Conservation (phyloP, 2,113 vertebrate species). For the Triplophysa siluroides region DNA sequence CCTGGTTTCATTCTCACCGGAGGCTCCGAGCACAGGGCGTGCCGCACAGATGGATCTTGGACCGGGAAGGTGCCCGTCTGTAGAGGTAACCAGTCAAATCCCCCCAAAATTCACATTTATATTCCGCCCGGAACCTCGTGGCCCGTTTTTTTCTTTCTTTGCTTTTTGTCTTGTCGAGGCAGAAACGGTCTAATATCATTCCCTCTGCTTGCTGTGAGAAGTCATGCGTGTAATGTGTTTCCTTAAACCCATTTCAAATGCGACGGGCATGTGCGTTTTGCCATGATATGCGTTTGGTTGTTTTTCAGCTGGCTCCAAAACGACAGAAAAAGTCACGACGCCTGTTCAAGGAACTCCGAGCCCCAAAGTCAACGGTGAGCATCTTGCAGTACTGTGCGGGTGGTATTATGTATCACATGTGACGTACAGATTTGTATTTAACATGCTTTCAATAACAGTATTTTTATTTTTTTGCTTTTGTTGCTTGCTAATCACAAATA, state of each 20-base stretch:
- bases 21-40: constrained; percentile 96
- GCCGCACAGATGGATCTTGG: constrained; percentile 94
- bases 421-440: background rate
- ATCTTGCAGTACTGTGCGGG: background rate
- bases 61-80: constrained; percentile 96
- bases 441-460: too few species aligned
- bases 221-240: constrained; percentile 47
- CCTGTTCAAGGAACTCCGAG: constrained; percentile 87
- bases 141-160: background rate
- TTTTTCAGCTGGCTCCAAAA: constrained; percentile 88
- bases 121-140: background rate
- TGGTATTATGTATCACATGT: too few species aligned
- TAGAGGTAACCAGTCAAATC: constrained; percentile 77
- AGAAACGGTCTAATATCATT: background rate
- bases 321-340: constrained; percentile 87
- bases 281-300: constrained; percentile 63
- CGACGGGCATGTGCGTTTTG: background rate
- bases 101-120: background rate
- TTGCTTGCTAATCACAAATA: too few species aligned
- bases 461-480: too few species aligned
- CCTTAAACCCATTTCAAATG: constrained; percentile 28
- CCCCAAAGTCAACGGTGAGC: constrained; percentile 91
- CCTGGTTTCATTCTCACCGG: constrained; percentile 91
- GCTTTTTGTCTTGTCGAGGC: constrained; percentile 1
- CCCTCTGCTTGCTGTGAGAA: constrained; percentile 31